These are phyloP conservation scores for Stegana nigrithorax DNA, from an alignment of 2,888 invertebrate genomes.

Conservation along the genomic window DNA sequence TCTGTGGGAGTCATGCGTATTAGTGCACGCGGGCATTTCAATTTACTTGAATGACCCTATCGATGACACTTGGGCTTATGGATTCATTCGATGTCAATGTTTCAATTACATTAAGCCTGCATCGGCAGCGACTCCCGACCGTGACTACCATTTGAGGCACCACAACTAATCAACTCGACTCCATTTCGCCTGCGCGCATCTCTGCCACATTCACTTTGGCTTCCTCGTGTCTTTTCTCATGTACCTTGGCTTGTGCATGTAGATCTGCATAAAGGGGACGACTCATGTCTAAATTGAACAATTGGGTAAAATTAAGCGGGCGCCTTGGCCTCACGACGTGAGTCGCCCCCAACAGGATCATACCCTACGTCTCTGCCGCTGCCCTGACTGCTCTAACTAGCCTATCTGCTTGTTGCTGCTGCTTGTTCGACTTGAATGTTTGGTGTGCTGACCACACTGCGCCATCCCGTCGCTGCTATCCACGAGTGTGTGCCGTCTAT, in stretches of 20 bases:
- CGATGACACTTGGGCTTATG: not conserved
- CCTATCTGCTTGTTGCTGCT: too few species aligned
- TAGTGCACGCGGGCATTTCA: slow-evolving; percentile 6
- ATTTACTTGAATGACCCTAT: not conserved
- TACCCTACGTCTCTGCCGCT: too few species aligned
- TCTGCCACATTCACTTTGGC: not conserved
- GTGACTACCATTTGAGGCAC: not conserved
- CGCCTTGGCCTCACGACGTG: too few species aligned
- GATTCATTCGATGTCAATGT: not conserved
- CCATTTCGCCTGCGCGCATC: not conserved
- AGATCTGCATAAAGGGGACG: not conserved
- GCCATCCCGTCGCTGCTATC: too few species aligned
- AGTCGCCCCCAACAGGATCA: too few species aligned
- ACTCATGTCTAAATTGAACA: slow-evolving; percentile 47
- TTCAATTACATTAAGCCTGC: slow-evolving; percentile 15
- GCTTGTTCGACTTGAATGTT: slow-evolving; percentile 39
- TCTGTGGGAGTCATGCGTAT: not conserved
- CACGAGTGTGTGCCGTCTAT: not conserved
- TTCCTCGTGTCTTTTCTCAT: too few species aligned
- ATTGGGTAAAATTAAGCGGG: slow-evolving; percentile 54
- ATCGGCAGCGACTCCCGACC: not conserved
- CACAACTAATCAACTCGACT: not conserved
- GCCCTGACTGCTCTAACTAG: too few species aligned
- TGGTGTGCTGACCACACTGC: not conserved
- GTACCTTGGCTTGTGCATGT: too few species aligned